Conservation (phyloP, 2,113 vertebrate species). For the Xiphophorus hellerii region DNA sequence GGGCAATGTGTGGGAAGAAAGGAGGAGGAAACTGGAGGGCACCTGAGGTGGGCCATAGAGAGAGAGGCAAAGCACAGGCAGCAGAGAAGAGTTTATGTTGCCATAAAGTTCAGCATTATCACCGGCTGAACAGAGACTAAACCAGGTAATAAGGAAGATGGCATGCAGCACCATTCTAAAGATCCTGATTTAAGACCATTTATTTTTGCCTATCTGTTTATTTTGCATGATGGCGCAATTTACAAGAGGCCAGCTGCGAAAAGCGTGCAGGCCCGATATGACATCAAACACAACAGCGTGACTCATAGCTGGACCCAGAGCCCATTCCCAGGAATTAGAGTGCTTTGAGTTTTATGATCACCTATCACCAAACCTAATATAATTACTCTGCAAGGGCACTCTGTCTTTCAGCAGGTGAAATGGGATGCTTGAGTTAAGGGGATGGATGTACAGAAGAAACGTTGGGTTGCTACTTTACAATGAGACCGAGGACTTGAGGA, state of each 20-base stretch:
- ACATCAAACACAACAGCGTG: conserved; percentile 74
- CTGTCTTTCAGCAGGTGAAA: conserved; percentile 79
- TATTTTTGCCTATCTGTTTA: conserved; percentile 75
- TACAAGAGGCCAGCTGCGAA: conserved; percentile 58
- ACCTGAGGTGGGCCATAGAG: conserved; percentile 42
- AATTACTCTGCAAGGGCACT: conserved; percentile 84
- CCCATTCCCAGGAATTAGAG: conserved; percentile 83
- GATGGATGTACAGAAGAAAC: conserved; percentile 21
- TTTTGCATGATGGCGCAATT: conserved; percentile 79
- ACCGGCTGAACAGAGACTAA: conserved; percentile 51
- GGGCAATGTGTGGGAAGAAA: not conserved
- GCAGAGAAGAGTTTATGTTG: conserved; percentile 65
- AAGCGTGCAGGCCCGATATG: conserved; percentile 34
- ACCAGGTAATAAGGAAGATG: conserved; percentile 69
- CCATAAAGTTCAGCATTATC: conserved; percentile 78
- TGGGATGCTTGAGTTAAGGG: conserved; percentile 52
- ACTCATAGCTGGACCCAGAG: conserved; percentile 71
- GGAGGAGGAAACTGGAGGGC: conserved; percentile 22
- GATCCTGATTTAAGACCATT: conserved; percentile 81
- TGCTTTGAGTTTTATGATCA: conserved; percentile 83
- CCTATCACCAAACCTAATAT: conserved; percentile 80
- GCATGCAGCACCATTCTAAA: conserved; percentile 58
- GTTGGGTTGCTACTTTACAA: conserved; percentile 42
- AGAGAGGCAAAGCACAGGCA: conserved; percentile 33
- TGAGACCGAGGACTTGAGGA: conserved; percentile 12